These are phyloP conservation scores for Neogobius melanostomus DNA, from an alignment of 2,113 vertebrate genomes.

Conservation along the genomic window DNA sequence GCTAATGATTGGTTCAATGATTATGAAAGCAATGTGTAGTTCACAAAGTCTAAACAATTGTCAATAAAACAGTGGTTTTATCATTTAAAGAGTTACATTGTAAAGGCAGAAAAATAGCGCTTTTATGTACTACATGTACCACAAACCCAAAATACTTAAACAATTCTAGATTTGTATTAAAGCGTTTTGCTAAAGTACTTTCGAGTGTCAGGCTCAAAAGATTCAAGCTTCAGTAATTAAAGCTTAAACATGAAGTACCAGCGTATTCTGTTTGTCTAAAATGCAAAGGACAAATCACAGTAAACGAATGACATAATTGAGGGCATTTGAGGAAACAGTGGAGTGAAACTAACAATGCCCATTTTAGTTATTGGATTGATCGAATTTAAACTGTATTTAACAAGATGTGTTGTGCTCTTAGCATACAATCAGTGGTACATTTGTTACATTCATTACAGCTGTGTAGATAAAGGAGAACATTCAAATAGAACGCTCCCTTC, in stretches of 20 bases:
- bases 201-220: constrained; percentile 33
- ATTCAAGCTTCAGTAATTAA: constrained; percentile 11
- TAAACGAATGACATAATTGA: background rate
- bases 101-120: constrained; percentile 53
- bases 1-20: constrained; percentile 53
- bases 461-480: constrained; percentile 1
- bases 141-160: constrained; percentile 35
- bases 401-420: background rate
- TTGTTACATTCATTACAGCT: constrained; percentile 20
- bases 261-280: background rate
- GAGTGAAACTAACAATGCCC: background rate
- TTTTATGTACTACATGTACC: constrained; percentile 46
- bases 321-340: background rate
- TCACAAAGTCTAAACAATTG: constrained; percentile 48
- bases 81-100: constrained; percentile 20
- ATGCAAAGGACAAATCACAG: background rate
- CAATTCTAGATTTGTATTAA: constrained; percentile 18
- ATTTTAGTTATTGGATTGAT: background rate
- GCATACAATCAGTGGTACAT: constrained; percentile 1
- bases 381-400: background rate
- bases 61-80: constrained; percentile 61
- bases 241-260: background rate
- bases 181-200: constrained; percentile 49
- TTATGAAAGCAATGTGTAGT: constrained; percentile 52
- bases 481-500: background rate